Base-by-base conservation (phyloP, 2,113 vertebrate species). In the Tyrannus savana region DNA sequence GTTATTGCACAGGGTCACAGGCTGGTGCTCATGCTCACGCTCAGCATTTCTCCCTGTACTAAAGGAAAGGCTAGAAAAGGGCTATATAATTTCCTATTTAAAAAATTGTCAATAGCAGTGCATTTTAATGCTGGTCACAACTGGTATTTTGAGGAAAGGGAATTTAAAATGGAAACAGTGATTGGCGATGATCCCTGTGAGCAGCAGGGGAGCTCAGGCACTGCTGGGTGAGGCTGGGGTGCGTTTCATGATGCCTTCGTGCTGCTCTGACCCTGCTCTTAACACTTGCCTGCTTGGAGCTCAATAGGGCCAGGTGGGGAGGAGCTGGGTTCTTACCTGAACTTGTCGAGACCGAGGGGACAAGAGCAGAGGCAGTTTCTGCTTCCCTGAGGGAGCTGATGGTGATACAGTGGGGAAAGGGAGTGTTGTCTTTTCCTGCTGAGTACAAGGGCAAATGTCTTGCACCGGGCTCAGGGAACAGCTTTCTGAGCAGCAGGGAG, bases 221-320 rank as follows among this genome's bases (percentile, higher is more conserved):
- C 7, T 72, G 80, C 52, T 41, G 7, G 1, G 27, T 22, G 80
- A 56, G 68, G 64, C 33, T 37, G 74, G 7, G 56, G 31, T 71
- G 49, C 3, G 0, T 66, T 31, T 56, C 11, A 23, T 19, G 69
- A 13, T 59, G 27, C 21, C 44, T 56, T 28, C 1, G 0, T 1
- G 12, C 14, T 69, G 39, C 31, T 73, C 17, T 41, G 0, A 18
- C 44, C 28, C 12, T 46, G 33, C 58, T 37, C 58, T 52, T 52
- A 52, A 1, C 8, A 27, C 62, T 17, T 31, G 37, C 3, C 44
- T 79, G 35, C 74, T 50, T 7, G 19, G 31, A 33, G 31, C 52
- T 56, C 46, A 5, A 46, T 3, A 23, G n/a, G 19, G 22, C 33
- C 37, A 24, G 52, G 3, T 19, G 17, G 8, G 19, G 24, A 69